These are phyloP conservation scores for Biston stratarius DNA, from an alignment of 2,888 invertebrate genomes.

Conservation along the genomic window DNA sequence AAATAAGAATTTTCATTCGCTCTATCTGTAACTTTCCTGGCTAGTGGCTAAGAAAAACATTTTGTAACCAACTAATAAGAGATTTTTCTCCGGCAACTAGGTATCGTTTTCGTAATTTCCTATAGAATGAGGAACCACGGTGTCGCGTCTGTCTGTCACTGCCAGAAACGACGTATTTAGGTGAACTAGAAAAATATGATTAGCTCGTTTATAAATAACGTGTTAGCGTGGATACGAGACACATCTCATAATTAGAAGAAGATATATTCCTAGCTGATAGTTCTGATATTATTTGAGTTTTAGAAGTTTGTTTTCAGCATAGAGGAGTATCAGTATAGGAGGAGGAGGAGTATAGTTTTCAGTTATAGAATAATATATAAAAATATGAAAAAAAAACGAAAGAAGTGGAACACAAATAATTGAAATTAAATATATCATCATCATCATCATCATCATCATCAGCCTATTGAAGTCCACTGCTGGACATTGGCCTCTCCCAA, in stretches of 20 bases:
- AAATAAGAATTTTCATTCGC: background rate
- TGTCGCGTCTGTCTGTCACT: constrained; percentile 54
- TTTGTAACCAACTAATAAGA: constrained; percentile 27
- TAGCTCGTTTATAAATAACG: constrained; percentile 54
- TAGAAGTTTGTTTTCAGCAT: constrained; percentile 4
- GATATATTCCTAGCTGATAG: constrained; percentile 42
- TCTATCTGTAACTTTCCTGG: constrained; percentile 5
- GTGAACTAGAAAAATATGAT: constrained; percentile 64
- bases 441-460: too few species aligned
- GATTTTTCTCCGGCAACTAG: constrained; percentile 36
- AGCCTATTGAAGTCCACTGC: too few species aligned
- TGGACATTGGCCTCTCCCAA: too few species aligned
- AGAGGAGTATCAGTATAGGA: too few species aligned
- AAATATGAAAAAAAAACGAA: too few species aligned
- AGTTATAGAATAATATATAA: too few species aligned
- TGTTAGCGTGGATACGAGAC: constrained; percentile 34
- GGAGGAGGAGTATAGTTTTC: too few species aligned
- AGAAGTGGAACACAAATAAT: too few species aligned
- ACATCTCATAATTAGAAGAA: constrained; percentile 54
- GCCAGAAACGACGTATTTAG: constrained; percentile 62
- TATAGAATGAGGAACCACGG: constrained; percentile 40
- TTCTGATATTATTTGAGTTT: constrained; percentile 30
- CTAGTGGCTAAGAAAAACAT: constrained; percentile 23
- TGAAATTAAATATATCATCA: too few species aligned
- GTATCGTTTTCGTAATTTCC: constrained; percentile 44